A percentile compares a stretch with the other conserved stretches of the same genome.
phyloP scores from a whole-genome alignment of 2,888 invertebrate genomes.

The Stegophylla sp. region DNA sequence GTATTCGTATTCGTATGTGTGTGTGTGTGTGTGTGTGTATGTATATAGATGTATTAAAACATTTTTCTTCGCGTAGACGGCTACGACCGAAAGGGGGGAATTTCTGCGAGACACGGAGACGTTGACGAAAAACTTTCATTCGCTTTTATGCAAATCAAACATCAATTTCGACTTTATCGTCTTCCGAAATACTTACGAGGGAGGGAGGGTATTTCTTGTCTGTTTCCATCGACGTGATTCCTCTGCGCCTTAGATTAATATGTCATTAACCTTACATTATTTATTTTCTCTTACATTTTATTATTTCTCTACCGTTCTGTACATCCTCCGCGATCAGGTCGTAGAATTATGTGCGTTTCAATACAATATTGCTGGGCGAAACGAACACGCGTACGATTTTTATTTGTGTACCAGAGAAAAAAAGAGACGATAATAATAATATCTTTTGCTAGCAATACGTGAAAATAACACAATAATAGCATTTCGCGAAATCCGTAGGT shows the following conservation, averaged over 20 bases:
- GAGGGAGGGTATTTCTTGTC: neutral
- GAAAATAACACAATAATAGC: too few species aligned
- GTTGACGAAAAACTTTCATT: conserved; percentile 26
- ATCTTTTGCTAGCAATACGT: too few species aligned
- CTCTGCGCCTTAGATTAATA: too few species aligned
- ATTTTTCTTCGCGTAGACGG: conserved; percentile 11
- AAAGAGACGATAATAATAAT: too few species aligned
- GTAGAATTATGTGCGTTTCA: neutral
- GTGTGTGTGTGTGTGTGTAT: too few species aligned
- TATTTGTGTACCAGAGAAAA: too few species aligned
- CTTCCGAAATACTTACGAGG: neutral
- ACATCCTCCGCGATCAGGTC: neutral
- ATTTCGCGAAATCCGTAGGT: too few species aligned
- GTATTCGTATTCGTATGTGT: too few species aligned
- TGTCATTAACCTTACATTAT: too few species aligned
- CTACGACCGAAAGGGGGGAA: neutral
- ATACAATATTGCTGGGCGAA: too few species aligned
- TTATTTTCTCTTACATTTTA: neutral
- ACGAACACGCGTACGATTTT: too few species aligned
- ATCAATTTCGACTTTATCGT: conserved; percentile 43
- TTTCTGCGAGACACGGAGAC: neutral
- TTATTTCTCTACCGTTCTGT: neutral
- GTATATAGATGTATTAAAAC: conserved; percentile 37
- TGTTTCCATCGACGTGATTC: neutral
- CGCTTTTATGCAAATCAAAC: conserved; percentile 40